phyloP scores from a whole-genome alignment of 1,140 invertebrate genomes.

The Pseudomyrmex concolor region DNA sequence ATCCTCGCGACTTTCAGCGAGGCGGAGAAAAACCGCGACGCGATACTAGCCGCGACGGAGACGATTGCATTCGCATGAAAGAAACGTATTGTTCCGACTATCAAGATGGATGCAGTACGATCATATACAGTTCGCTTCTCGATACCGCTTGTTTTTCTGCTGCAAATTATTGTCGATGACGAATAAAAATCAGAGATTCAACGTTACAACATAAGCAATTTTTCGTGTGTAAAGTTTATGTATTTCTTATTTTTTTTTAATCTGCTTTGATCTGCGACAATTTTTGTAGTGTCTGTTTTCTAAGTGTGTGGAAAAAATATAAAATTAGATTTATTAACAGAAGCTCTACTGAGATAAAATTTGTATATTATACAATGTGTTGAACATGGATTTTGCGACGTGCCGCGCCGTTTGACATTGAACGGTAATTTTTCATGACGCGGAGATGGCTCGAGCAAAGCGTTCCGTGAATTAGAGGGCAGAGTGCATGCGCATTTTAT shows the following conservation, averaged over 20 bases:
- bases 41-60: conserved; percentile 2
- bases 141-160: background rate
- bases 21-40: background rate
- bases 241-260: background rate
- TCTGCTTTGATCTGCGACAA: too few relatives aligned
- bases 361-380: background rate
- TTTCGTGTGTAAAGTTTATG: background rate
- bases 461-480: conserved; percentile 60
- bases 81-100: conserved; percentile 2
- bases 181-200: background rate
- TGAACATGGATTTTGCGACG: conserved; percentile 2
- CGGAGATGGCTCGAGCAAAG: conserved; percentile 12
- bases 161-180: background rate
- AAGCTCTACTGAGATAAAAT: too few relatives aligned
- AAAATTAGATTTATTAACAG: background rate
- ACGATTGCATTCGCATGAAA: conserved; percentile 12
- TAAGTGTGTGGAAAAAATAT: background rate
- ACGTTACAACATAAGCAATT: background rate
- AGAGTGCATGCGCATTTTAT: conserved; percentile 66
- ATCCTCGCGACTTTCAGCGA: conserved; percentile 29
- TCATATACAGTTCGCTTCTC: background rate
- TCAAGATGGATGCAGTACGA: background rate
- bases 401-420: background rate
- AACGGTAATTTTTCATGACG: conserved; percentile 9
- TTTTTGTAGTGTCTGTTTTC: too few relatives aligned